phyloP scores from a whole-genome alignment of 2,797 vertebrate genomes.

The Pseudochaenichthys georgianus region DNA sequence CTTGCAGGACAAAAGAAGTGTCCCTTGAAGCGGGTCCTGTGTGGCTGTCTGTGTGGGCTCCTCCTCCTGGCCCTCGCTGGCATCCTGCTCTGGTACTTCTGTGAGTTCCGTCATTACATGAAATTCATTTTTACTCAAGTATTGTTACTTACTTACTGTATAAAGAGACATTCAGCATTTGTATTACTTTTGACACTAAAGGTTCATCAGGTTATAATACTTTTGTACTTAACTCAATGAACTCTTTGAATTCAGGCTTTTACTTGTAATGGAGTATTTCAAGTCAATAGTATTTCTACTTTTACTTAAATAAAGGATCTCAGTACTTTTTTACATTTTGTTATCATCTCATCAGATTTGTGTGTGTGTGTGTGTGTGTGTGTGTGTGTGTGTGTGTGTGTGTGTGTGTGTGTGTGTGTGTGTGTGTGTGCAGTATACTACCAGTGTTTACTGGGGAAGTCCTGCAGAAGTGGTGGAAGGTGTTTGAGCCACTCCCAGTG shows the following conservation, averaged over 20 bases:
- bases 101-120: constrained; percentile 79
- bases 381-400: constrained; percentile 19
- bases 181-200: too few relatives aligned
- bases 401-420: constrained; percentile 23
- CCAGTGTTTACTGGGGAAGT: constrained; percentile 75
- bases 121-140: background rate
- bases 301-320: too few relatives aligned
- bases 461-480: constrained; percentile 72
- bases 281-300: too few relatives aligned
- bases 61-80: constrained; percentile 59
- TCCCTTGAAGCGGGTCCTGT: constrained; percentile 46
- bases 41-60: constrained; percentile 52
- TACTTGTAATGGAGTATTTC: too few relatives aligned
- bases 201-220: too few relatives aligned
- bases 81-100: constrained; percentile 88
- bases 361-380: constrained; percentile 36
- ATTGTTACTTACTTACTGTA: too few relatives aligned
- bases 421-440: constrained; percentile 76
- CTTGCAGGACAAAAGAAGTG: constrained; percentile 76
- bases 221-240: too few relatives aligned
- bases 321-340: too few relatives aligned
- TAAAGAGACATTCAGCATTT: too few relatives aligned
- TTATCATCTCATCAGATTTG: background rate
- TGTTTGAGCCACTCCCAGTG: constrained; percentile 80
- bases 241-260: too few relatives aligned